phyloP scores from a whole-genome alignment of 2,888 invertebrate genomes.

The Cremastinae sp. region DNA sequence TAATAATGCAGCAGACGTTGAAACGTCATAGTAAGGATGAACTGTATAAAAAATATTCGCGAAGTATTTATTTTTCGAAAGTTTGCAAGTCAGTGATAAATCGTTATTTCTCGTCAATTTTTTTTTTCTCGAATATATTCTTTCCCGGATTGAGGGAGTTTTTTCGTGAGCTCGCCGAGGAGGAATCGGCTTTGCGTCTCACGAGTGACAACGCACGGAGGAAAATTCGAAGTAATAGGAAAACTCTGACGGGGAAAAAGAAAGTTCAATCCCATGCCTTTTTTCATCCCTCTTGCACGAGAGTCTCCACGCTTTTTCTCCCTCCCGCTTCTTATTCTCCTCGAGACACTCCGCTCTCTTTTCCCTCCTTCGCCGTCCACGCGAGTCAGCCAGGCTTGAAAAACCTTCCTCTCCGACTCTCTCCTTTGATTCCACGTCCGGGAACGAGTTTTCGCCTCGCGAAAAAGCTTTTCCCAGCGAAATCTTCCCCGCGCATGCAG shows the following conservation, averaged over 20 bases:
- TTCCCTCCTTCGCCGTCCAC: constrained; percentile 10
- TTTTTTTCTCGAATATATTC: not conserved
- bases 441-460: constrained; percentile 56
- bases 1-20: too few relatives aligned
- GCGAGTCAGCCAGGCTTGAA: constrained; percentile 63
- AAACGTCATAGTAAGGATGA: too few relatives aligned
- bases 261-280: constrained; percentile 75
- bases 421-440: constrained; percentile 75
- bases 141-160: too few relatives aligned
- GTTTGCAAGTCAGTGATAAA: too few relatives aligned
- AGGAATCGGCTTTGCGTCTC: constrained; percentile 60
- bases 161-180: too few relatives aligned
- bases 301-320: constrained; percentile 11
- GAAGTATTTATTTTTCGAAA: too few relatives aligned
- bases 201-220: constrained; percentile 55
- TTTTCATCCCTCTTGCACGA: constrained; percentile 39
- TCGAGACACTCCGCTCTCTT: constrained; percentile 5
- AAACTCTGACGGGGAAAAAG: constrained; percentile 77
- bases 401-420: constrained; percentile 77
- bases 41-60: too few relatives aligned
- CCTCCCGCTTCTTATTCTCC: constrained; percentile 6
- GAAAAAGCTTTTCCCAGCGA: constrained; percentile 59
- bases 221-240: constrained; percentile 79
- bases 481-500: constrained; percentile 46
- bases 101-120: too few relatives aligned